Conservation (phyloP, 2,888 invertebrate species). For the Polydesmus complanatus region DNA sequence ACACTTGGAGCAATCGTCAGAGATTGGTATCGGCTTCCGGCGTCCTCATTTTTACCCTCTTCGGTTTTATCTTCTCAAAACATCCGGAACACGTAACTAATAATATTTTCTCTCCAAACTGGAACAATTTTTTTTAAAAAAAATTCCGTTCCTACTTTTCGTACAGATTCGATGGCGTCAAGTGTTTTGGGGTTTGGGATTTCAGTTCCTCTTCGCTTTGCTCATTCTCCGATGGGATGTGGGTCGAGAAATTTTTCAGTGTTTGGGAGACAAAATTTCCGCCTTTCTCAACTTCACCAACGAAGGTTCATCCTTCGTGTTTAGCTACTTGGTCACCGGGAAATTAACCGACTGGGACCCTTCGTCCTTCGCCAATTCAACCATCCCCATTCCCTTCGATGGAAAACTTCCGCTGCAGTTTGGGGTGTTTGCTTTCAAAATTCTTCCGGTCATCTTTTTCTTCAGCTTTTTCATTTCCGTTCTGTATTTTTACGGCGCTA, state of each 20-base stretch:
- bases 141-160: too few species aligned
- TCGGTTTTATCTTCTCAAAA: conserved; percentile 50
- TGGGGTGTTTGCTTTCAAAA: conserved; percentile 37
- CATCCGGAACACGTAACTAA: conserved; percentile 39
- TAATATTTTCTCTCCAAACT: background rate
- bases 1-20: conserved; percentile 42
- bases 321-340: conserved; percentile 20
- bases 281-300: conserved; percentile 34
- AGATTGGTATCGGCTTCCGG: conserved; percentile 57
- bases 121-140: background rate
- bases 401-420: conserved; percentile 9
- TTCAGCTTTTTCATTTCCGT: conserved; percentile 37
- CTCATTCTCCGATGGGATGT: conserved; percentile 33
- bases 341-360: background rate
- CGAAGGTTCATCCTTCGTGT: conserved; percentile 35
- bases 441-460: conserved; percentile 37
- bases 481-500: conserved; percentile 36
- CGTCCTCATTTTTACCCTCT: conserved; percentile 44
- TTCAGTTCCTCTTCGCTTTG: conserved; percentile 37
- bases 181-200: conserved; percentile 34
- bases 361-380: background rate
- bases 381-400: background rate
- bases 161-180: conserved; percentile 32
- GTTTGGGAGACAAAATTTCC: conserved; percentile 31
- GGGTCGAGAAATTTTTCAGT: conserved; percentile 30